These are phyloP conservation scores for Grallaria varia DNA, from an alignment of 2,113 vertebrate species.

Conservation along the genomic window DNA sequence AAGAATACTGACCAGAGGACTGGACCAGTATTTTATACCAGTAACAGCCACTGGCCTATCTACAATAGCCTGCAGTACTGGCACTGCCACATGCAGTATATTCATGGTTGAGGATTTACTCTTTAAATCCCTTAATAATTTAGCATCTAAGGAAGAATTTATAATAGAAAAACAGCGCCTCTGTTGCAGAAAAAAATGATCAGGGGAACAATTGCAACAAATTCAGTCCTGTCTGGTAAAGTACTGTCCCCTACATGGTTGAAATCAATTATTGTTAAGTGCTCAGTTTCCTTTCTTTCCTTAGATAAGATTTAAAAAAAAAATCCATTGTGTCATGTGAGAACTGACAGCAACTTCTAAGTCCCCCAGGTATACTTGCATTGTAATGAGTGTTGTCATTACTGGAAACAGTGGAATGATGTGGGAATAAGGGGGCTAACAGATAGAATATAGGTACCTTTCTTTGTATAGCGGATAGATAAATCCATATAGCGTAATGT, in stretches of 20 bases:
- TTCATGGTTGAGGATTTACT: background rate
- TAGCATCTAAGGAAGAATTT: background rate
- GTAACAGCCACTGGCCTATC: background rate
- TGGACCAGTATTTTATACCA: background rate
- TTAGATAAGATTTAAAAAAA: background rate
- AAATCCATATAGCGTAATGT: background rate
- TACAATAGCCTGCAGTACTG: background rate
- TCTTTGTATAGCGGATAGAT: background rate
- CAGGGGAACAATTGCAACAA: background rate
- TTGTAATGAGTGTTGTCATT: background rate
- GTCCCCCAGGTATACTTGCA: background rate
- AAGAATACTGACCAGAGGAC: background rate
- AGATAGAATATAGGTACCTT: background rate
- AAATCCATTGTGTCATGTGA: background rate
- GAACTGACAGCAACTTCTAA: background rate
- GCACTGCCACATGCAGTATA: rapidly evolving
- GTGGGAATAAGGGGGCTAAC: background rate
- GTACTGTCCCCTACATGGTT: background rate
- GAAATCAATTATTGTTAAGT: background rate
- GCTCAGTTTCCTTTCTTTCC: background rate
- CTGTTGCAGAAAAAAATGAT: background rate
- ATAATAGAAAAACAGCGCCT: background rate
- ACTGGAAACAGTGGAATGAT: background rate
- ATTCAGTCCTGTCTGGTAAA: background rate
- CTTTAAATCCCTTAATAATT: background rate